Evolutionary conservation across 2,113 vertebrate species (phyloP).

Genomic region (Eptatretus burgeri): DNA sequence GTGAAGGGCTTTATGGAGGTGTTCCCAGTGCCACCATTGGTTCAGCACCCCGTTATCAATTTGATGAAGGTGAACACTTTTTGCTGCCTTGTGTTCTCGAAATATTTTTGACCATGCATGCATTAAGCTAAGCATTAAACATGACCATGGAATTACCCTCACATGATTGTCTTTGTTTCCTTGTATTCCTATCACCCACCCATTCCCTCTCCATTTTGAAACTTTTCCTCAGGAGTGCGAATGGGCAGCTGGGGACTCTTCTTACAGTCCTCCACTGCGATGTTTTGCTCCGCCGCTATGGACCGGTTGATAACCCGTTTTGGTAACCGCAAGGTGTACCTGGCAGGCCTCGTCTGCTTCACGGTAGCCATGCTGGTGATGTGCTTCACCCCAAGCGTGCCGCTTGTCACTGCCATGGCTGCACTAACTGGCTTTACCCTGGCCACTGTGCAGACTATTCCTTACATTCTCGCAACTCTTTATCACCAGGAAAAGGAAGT

Average conservation of each 20-base stretch:
- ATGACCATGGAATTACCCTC: no score
- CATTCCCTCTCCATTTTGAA: no score
- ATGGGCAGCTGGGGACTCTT: conserved; percentile 54
- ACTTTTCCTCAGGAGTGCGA: conserved; percentile 24
- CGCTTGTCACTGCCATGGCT: conserved; percentile 25
- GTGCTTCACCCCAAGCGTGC: conserved; percentile 27
- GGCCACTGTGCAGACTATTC: conserved; percentile 41
- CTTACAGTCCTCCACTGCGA: conserved; percentile 36
- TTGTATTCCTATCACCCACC: no score
- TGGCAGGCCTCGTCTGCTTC: conserved; percentile 32
- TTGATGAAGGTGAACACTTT: conserved; percentile 31
- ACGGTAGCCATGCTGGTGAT: conserved; percentile 24
- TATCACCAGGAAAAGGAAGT: conserved; percentile 47
- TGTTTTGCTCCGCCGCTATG: conserved; percentile 37
- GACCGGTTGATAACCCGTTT: conserved; percentile 31
- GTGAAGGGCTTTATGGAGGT: conserved; percentile 36
- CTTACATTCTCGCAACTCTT: conserved; percentile 36
- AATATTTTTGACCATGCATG: no score
- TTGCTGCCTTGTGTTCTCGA: no score
- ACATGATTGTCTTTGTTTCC: no score
- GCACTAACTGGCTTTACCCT: conserved; percentile 39
- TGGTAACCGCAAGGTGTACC: conserved; percentile 24
- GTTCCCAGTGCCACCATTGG: conserved; percentile 32
- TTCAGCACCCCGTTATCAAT: conserved; percentile 24
- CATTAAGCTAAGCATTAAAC: no score